These are phyloP conservation scores for Altica lythri DNA, from an alignment of 2,888 invertebrate species.

Conservation along the genomic window DNA sequence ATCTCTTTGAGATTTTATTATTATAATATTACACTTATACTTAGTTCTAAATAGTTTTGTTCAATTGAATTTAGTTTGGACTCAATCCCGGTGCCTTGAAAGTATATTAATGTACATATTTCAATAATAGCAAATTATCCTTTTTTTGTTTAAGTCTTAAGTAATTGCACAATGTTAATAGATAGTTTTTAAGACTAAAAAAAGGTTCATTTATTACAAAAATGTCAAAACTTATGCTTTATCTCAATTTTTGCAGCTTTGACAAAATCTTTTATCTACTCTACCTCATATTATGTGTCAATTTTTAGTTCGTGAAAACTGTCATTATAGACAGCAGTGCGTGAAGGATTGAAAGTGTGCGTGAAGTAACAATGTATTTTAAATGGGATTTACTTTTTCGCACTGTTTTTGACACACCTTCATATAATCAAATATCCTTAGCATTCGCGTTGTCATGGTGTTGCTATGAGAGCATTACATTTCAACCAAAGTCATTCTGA, in stretches of 20 bases:
- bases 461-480: no score
- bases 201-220: slow-evolving; percentile 1
- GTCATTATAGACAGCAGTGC: not conserved
- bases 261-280: not conserved
- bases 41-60: no score
- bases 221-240: slow-evolving; percentile 5
- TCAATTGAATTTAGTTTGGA: not conserved
- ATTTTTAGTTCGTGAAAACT: not conserved
- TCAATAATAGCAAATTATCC: not conserved
- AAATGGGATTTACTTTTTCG: no score
- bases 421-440: not conserved
- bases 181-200: not conserved
- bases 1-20: no score
- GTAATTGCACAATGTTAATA: not conserved
- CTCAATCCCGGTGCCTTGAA: slow-evolving; percentile 3
- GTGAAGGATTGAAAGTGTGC: no score
- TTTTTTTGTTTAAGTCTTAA: not conserved
- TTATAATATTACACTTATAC: no score
- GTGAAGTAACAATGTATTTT: no score
- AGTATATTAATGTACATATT: not conserved
- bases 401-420: not conserved
- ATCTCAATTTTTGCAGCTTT: not conserved
- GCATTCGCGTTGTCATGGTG: not conserved
- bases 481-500: no score
- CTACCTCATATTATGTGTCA: not conserved